A percentile compares a stretch with the other conserved stretches of the same genome.
Conservation (phyloP, 2,797 vertebrate genomes). For the Rhinatrema bivittatum region DNA sequence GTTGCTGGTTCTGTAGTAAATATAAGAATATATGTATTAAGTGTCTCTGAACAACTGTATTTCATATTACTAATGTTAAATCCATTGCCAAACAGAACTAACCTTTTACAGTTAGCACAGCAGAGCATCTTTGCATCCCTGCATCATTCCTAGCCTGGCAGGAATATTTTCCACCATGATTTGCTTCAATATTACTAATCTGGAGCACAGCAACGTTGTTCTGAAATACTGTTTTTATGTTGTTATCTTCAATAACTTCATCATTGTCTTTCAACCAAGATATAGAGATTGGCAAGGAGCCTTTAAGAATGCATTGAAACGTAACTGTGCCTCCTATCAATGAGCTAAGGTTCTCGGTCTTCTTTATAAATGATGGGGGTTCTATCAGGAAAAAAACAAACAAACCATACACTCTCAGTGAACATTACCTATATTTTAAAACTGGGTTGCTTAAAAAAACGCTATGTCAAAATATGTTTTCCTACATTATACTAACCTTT, state of each 20-base stretch:
- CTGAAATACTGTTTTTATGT: slow-evolving; percentile 80
- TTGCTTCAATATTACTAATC: slow-evolving; percentile 73
- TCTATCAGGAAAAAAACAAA: slow-evolving; percentile 65
- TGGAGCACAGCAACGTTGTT: slow-evolving; percentile 73
- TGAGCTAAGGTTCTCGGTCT: slow-evolving; percentile 78
- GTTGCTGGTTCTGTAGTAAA: slow-evolving; percentile 83
- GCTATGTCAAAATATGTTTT: background rate
- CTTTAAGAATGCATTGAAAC: slow-evolving; percentile 81
- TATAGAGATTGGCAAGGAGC: slow-evolving; percentile 81
- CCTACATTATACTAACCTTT: slow-evolving; percentile 79
- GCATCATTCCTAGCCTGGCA: slow-evolving; percentile 94
- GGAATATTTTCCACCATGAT: slow-evolving; percentile 86
- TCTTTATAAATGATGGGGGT: slow-evolving; percentile 83
- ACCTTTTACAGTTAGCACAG: slow-evolving; percentile 90
- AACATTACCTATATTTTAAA: background rate
- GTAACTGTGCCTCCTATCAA: slow-evolving; percentile 74
- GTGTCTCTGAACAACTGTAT: background rate
- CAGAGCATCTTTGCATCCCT: slow-evolving; percentile 86
- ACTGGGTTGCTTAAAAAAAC: background rate
- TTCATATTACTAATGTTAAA: background rate
- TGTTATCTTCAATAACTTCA: slow-evolving; percentile 80
- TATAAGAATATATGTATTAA: slow-evolving; percentile 30
- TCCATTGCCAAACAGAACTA: slow-evolving; percentile 38
- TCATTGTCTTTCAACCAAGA: slow-evolving; percentile 91
- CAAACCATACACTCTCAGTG: slow-evolving; percentile 27